A percentile compares a stretch with the other conserved stretches of the same genome.
Evolutionary conservation across 2,888 invertebrate species (phyloP).

Genomic region (Cheilosia pagana): DNA sequence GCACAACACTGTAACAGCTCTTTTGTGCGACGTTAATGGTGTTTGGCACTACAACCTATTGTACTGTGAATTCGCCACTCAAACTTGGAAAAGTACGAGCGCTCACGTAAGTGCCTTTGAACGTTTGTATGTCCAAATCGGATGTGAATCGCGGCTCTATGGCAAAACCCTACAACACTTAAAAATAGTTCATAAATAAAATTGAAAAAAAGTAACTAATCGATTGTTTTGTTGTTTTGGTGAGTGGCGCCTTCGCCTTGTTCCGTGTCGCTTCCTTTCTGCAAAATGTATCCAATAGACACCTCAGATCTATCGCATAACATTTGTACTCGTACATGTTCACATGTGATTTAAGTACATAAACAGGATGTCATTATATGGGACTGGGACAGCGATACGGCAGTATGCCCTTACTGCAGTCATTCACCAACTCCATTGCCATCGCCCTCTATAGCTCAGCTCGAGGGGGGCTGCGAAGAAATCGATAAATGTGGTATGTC

Average conservation of each 20-base stretch:
- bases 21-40: slow-evolving; percentile 8
- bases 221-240: slow-evolving; percentile 5
- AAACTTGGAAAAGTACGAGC: slow-evolving; percentile 13
- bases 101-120: slow-evolving; percentile 32
- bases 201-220: background rate
- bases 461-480: slow-evolving; percentile 19
- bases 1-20: background rate
- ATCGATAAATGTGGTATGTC: slow-evolving; percentile 66
- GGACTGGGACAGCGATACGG: slow-evolving; percentile 62
- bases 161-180: slow-evolving; percentile 3
- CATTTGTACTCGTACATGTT: slow-evolving; percentile 6
- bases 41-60: background rate
- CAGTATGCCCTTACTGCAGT: slow-evolving; percentile 68
- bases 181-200: slow-evolving; percentile 40
- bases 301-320: slow-evolving; percentile 32
- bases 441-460: background rate
- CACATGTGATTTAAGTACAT: slow-evolving; percentile 58
- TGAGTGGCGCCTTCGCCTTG: slow-evolving; percentile 13
- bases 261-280: background rate
- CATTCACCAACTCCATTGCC: slow-evolving; percentile 33
- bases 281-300: slow-evolving; percentile 12
- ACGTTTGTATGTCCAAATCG: slow-evolving; percentile 1
- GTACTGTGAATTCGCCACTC: background rate
- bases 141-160: slow-evolving; percentile 5
- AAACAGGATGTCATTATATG: slow-evolving; percentile 61